Conservation (phyloP, 1,140 invertebrate species). For the Phenacoccus solenopsis region DNA sequence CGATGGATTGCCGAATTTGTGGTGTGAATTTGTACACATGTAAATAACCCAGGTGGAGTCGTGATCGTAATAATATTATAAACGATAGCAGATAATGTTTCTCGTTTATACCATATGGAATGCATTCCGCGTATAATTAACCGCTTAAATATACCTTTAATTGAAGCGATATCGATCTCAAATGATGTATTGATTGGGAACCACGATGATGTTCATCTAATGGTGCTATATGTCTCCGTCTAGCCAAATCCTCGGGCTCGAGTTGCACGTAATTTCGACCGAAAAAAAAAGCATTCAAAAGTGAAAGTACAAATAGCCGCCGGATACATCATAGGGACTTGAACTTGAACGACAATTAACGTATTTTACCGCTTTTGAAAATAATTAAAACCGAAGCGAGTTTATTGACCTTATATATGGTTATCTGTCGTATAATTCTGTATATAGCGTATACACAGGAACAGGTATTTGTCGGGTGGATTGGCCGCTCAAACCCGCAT, state of each 20-base stretch:
- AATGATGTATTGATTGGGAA: too few species aligned
- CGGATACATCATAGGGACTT: not conserved
- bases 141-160: too few species aligned
- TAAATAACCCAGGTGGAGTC: not conserved
- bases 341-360: not conserved
- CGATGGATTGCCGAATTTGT: not conserved
- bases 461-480: slow-evolving; percentile 10
- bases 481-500: slow-evolving; percentile 6
- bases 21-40: too few species aligned
- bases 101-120: too few species aligned
- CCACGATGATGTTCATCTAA: too few species aligned
- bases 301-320: not conserved
- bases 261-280: too few species aligned
- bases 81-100: too few species aligned
- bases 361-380: not conserved
- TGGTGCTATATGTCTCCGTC: too few species aligned
- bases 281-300: not conserved
- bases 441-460: not conserved
- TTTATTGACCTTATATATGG: slow-evolving; percentile 14
- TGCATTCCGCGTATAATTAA: too few species aligned
- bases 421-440: slow-evolving; percentile 11
- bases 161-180: too few species aligned
- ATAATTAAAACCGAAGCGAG: slow-evolving; percentile 1
- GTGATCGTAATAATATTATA: too few species aligned
- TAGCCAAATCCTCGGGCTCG: too few species aligned